A percentile compares a stretch with the other conserved stretches of the same genome.
Conservation (phyloP, 2,797 vertebrate genomes). For the Naso thynnoides region DNA sequence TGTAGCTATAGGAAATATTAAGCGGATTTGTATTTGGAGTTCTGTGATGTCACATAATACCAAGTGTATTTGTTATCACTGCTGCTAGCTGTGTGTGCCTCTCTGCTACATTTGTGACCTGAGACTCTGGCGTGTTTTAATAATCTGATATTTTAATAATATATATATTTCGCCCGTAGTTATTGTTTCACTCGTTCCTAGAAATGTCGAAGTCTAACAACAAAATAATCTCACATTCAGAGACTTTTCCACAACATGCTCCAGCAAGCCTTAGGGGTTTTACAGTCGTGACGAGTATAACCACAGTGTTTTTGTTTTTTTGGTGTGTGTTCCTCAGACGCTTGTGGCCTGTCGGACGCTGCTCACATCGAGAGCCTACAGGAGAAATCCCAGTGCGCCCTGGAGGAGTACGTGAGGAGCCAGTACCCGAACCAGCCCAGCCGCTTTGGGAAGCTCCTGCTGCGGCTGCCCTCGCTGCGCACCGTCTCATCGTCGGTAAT, state of each 20-base stretch:
- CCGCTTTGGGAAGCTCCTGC: conserved; percentile 98
- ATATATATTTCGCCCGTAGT: conserved; percentile 9
- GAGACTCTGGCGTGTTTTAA: conserved; percentile 8
- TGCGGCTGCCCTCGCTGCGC: conserved; percentile 95
- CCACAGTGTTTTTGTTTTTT: conserved; percentile 47
- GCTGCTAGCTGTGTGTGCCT: neutral
- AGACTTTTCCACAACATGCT: conserved; percentile 12
- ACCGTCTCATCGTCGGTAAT: conserved; percentile 98
- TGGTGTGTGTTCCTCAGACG: conserved; percentile 85
- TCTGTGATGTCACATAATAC: neutral
- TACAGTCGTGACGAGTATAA: conserved; percentile 44
- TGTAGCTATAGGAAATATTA: conserved; percentile 1
- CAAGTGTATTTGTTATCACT: conserved; percentile 2
- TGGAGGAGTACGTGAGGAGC: conserved; percentile 98
- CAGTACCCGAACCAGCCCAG: conserved; percentile 99
- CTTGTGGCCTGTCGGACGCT: conserved; percentile 97
- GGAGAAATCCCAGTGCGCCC: conserved; percentile 97
- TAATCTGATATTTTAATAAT: conserved; percentile 23
- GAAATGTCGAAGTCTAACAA: conserved; percentile 8
- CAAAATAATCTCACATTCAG: conserved; percentile 10
- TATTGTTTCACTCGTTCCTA: conserved; percentile 26
- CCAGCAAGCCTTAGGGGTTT: conserved; percentile 4
- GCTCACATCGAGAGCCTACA: conserved; percentile 98
- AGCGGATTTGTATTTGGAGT: conserved; percentile 6
- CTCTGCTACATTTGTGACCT: conserved; percentile 10